Percentiles rank a stretch among this genome's conserved stretches.
phyloP scores from a whole-genome alignment of 1,140 invertebrate genomes.

The Mya arenaria region DNA sequence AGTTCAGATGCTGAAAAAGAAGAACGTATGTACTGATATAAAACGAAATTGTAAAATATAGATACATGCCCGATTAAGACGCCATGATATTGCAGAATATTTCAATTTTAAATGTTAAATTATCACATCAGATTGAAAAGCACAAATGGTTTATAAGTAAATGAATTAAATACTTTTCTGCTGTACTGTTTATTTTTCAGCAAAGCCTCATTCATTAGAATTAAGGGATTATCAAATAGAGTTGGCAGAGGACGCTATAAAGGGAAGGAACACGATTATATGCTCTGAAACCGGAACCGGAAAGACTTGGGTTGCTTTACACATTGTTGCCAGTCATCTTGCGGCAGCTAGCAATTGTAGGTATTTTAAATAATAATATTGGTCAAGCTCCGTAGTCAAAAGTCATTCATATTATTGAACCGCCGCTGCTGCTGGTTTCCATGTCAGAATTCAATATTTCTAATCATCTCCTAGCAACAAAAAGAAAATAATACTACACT shows the following conservation, averaged over 20 bases:
- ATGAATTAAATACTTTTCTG: not conserved
- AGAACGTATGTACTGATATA: not conserved
- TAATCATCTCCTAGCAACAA: not conserved
- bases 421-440: no score
- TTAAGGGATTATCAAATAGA: slow-evolving; percentile 42
- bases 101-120: not conserved
- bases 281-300: slow-evolving; percentile 71
- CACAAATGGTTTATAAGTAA: not conserved
- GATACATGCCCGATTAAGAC: no score
- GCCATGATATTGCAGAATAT: not conserved
- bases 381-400: not conserved
- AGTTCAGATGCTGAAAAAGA: not conserved
- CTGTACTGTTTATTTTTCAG: not conserved
- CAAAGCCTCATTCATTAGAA: not conserved
- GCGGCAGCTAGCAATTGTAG: not conserved
- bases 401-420: no score
- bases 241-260: slow-evolving; percentile 54
- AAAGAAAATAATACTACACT: not conserved
- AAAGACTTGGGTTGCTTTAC: slow-evolving; percentile 70
- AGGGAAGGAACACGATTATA: slow-evolving; percentile 56
- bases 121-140: no score
- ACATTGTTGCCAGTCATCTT: slow-evolving; percentile 66
- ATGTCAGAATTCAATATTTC: not conserved
- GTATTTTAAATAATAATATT: not conserved
- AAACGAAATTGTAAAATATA: not conserved